These are phyloP conservation scores for Acanthiza pusilla DNA, from an alignment of 2,797 vertebrate species.

Conservation along the genomic window DNA sequence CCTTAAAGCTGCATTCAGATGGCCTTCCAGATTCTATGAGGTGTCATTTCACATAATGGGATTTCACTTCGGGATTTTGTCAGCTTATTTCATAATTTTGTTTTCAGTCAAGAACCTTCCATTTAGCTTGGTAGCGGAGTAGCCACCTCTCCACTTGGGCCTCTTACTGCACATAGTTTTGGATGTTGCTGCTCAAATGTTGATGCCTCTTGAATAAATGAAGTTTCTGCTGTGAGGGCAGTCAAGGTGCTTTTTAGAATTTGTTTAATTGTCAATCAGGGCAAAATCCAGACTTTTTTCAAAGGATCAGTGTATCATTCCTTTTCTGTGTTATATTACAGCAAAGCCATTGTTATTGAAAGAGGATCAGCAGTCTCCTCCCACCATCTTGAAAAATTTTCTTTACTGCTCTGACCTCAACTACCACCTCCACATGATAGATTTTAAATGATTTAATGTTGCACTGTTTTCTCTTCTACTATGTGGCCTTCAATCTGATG, in stretches of 20 bases:
- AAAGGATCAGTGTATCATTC: neutral
- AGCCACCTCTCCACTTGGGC: neutral
- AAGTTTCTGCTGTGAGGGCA: constrained; percentile 6
- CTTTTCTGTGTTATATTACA: neutral
- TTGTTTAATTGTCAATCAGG: constrained; percentile 46
- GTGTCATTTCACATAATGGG: neutral
- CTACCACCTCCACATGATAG: neutral
- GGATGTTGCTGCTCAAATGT: constrained; percentile 1
- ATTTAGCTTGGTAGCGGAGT: neutral
- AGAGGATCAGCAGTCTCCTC: neutral
- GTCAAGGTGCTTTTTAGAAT: constrained; percentile 23
- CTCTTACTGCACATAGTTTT: neutral
- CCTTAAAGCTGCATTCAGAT: neutral
- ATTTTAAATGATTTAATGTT: neutral
- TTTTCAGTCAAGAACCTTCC: neutral
- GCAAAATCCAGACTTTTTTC: neutral
- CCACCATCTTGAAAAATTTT: neutral
- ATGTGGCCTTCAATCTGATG: neutral
- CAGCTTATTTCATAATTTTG: neutral
- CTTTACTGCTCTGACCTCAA: neutral
- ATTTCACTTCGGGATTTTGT: neutral
- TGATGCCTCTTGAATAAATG: constrained; percentile 18
- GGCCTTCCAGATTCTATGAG: neutral
- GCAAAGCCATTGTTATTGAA: neutral
- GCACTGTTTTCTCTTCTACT: neutral